Conservation (phyloP, 2,888 invertebrate genomes). For the Camptogramma bilineatum region DNA sequence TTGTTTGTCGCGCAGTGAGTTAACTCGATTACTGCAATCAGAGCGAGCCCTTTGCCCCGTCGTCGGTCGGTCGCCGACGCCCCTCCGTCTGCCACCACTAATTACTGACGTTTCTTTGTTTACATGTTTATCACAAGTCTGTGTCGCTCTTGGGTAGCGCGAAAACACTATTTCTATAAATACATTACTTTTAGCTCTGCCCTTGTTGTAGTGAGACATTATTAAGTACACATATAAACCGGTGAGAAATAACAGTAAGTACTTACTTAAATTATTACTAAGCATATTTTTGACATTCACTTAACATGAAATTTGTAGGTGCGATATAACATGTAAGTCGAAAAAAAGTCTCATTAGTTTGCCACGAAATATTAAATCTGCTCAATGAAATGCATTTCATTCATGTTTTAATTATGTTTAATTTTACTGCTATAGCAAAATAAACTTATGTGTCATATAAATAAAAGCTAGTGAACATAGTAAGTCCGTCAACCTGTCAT, state of each 20-base stretch:
- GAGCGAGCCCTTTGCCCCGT: slow-evolving; percentile 74
- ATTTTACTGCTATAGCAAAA: slow-evolving; percentile 54
- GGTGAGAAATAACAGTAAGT: too few species aligned
- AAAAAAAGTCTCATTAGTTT: too few species aligned
- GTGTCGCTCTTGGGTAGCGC: neutral
- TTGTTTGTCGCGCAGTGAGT: slow-evolving; percentile 75
- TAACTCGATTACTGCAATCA: slow-evolving; percentile 84
- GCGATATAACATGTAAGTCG: too few species aligned
- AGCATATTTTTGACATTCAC: too few species aligned
- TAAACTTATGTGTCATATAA: slow-evolving; percentile 57
- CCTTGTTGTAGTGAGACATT: too few species aligned
- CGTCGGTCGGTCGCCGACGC: slow-evolving; percentile 59
- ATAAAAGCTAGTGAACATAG: slow-evolving; percentile 63
- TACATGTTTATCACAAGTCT: slow-evolving; percentile 1
- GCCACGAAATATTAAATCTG: slow-evolving; percentile 78
- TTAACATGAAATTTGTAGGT: too few species aligned
- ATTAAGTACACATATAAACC: too few species aligned
- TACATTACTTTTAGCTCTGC: too few species aligned
- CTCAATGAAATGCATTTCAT: slow-evolving; percentile 82
- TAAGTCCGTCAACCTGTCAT: slow-evolving; percentile 66
- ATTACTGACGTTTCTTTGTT: slow-evolving; percentile 47
- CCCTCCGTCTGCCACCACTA: slow-evolving; percentile 59
- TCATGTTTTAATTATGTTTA: slow-evolving; percentile 75
- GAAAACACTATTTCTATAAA: neutral
- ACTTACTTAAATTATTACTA: too few species aligned